Base-by-base conservation (phyloP, 64 coral and sea anemone genomes). In the Anthopleura sola region DNA sequence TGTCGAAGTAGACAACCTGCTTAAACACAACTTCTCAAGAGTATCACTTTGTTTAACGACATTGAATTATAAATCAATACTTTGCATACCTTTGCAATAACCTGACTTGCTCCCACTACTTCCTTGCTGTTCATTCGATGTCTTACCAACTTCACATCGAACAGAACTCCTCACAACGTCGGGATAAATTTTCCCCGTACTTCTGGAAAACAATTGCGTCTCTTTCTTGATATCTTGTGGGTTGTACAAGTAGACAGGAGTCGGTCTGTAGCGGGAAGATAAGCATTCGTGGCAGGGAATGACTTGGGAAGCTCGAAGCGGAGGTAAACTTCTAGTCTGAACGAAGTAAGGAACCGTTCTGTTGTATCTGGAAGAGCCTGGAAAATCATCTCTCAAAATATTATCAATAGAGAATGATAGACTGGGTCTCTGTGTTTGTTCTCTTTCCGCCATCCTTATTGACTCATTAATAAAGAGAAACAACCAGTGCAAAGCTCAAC, bases 341-440 rank as follows among this genome's bases (percentile, higher is more conserved):
- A 79, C 5, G 19, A n/a, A 23, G 39, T 44, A 79, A 44, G 76
- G 39, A 6, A n/a, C 38, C 8, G 17, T 38, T 48, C 76, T 79
- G 37, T 23, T 79, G 6, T 10, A 3, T 83, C 55, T 83, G 3
- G 50, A 31, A 2, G 82, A 54, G 5, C 50, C 8, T 36, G 82
- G 82, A 38, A 83, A 83, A 60, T 83, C 82, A 83, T 83, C 82
- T 83, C 82, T 83, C 50, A 83, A 29, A 18, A 83, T 83, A 32
- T 83, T 83, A 24, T 83, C 82, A 14, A 83, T 83, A 5, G 82
- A 83, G 50, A 83, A 83, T 13, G 82, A 54, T 36, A 83, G 47
- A 54, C 24, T 53, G 29, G 82, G 18, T 31, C 55, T 49, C 19
- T 19, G 44, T 1, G 29, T 83, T 60, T 83, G 82, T 39, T 6